Evolutionary conservation across 1,140 invertebrate genomes (phyloP).

Genomic region (Pseudomyrmex sp.): DNA sequence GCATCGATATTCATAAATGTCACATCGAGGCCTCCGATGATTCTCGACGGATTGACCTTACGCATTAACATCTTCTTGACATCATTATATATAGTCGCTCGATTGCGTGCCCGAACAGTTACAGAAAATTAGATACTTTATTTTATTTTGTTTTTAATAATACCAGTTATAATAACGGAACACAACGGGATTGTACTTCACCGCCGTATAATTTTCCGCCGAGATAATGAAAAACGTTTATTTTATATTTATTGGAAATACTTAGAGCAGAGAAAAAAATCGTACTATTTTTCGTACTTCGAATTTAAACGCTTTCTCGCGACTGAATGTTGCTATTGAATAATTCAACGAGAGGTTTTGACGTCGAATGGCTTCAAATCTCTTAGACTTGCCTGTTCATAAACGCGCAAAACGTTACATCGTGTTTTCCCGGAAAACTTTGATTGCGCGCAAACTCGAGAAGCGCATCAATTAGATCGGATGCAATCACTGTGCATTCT

Average conservation of each 20-base stretch:
- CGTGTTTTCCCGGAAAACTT: neutral
- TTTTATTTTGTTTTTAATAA: too few relatives aligned
- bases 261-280: too few relatives aligned
- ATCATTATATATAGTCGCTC: neutral
- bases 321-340: neutral
- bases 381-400: neutral
- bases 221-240: too few relatives aligned
- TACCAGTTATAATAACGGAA: too few relatives aligned
- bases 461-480: neutral
- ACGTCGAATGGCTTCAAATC: neutral
- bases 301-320: neutral
- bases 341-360: neutral
- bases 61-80: conserved; percentile 3
- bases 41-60: conserved; percentile 44
- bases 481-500: conserved; percentile 34
- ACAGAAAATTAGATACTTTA: too few relatives aligned
- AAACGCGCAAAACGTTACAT: neutral
- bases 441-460: neutral
- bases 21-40: neutral
- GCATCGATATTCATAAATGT: conserved; percentile 59
- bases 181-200: too few relatives aligned
- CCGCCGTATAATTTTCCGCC: too few relatives aligned
- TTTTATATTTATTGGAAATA: too few relatives aligned
- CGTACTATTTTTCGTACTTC: neutral
- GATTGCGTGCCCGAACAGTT: neutral